These are phyloP conservation scores for Platycercus adscitus DNA, from an alignment of 2,113 vertebrate genomes.

Conservation along the genomic window DNA sequence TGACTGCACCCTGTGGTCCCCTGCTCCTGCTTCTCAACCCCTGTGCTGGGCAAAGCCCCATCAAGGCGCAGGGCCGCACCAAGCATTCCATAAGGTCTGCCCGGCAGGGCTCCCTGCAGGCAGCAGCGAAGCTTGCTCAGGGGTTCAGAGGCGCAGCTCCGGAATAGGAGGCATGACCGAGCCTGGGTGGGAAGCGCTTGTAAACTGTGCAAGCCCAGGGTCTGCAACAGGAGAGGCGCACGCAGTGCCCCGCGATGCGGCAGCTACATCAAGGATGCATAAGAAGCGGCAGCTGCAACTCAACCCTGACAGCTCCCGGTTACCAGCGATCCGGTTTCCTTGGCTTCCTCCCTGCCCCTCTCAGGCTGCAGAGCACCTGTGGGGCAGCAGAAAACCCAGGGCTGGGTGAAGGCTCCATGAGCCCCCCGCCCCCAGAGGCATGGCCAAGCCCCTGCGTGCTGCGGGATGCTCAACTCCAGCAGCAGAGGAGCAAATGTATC, in stretches of 20 bases:
- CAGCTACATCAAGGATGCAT: neutral
- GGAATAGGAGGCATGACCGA: accelerated
- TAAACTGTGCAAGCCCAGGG: neutral
- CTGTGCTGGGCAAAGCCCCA: neutral
- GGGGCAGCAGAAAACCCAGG: neutral
- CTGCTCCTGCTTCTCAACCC: neutral
- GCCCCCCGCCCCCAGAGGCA: neutral
- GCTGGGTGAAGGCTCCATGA: neutral
- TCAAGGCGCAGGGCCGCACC: neutral
- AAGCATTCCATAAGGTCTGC: neutral
- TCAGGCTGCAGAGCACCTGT: neutral
- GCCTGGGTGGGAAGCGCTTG: neutral
- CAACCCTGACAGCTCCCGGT: neutral
- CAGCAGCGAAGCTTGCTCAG: accelerated
- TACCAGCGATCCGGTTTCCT: constrained; percentile 36
- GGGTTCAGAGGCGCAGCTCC: neutral
- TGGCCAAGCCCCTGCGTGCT: neutral
- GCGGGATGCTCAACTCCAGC: neutral
- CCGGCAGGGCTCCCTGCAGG: neutral
- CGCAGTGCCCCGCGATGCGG: accelerated
- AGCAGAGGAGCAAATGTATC: accelerated
- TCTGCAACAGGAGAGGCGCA: neutral
- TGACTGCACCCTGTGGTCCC: neutral
- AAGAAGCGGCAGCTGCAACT: constrained; percentile 20
- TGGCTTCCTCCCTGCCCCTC: neutral